A percentile compares a stretch with the other conserved stretches of the same genome.
Evolutionary conservation across 2,888 invertebrate genomes (phyloP).

Genomic region (Thecophora atra): DNA sequence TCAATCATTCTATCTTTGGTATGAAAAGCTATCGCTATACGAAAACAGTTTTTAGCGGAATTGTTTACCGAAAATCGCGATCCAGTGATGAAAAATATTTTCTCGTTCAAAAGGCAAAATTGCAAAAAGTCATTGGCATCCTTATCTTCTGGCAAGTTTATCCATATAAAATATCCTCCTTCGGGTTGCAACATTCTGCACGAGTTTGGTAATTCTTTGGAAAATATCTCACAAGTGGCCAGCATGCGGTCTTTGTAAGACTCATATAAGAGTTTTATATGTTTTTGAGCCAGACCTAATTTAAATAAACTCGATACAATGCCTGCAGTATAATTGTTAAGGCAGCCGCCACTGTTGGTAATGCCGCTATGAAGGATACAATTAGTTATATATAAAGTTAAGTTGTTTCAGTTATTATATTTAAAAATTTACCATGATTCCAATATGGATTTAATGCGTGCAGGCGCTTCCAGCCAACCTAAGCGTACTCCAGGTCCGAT

Average conservation of each 20-base stretch:
- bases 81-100: slow-evolving; percentile 67
- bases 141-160: slow-evolving; percentile 66
- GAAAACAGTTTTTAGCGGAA: slow-evolving; percentile 63
- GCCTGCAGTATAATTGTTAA: slow-evolving; percentile 71
- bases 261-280: slow-evolving; percentile 63
- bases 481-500: slow-evolving; percentile 72
- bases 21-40: slow-evolving; percentile 69
- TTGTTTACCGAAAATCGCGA: slow-evolving; percentile 62
- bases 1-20: slow-evolving; percentile 57
- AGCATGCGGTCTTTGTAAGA: slow-evolving; percentile 67
- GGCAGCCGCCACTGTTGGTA: slow-evolving; percentile 70
- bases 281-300: slow-evolving; percentile 67
- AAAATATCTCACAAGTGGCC: slow-evolving; percentile 64
- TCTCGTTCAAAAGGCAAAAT: slow-evolving; percentile 64
- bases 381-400: not conserved
- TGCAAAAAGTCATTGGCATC: slow-evolving; percentile 64
- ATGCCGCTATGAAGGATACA: slow-evolving; percentile 50
- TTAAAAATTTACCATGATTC: slow-evolving; percentile 57
- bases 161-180: slow-evolving; percentile 74
- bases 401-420: not conserved
- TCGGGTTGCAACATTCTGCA: slow-evolving; percentile 65
- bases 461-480: slow-evolving; percentile 73
- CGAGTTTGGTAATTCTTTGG: slow-evolving; percentile 63
- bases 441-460: slow-evolving; percentile 63
- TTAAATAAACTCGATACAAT: slow-evolving; percentile 69